Evolutionary conservation across 2,797 vertebrate species (phyloP).

Genomic region (Gymnoscopelus braueri): DNA sequence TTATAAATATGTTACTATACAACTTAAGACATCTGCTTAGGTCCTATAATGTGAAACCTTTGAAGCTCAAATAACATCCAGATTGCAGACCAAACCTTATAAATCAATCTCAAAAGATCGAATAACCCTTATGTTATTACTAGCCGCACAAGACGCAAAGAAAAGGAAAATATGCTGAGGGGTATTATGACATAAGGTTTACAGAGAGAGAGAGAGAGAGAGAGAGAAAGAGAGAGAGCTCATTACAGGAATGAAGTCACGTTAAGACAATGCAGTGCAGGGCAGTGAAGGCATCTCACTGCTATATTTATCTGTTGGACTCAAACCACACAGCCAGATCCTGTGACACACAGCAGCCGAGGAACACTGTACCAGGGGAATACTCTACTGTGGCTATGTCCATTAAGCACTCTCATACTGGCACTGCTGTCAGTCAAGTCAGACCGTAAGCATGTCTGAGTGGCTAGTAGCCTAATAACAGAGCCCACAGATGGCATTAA

Average conservation of each 20-base stretch:
- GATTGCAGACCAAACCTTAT: no score
- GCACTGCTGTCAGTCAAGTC: neutral
- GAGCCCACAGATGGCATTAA: neutral
- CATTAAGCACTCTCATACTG: neutral
- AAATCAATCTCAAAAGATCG: no score
- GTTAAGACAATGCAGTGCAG: conserved; percentile 56
- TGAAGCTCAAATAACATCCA: no score
- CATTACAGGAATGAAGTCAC: conserved; percentile 45
- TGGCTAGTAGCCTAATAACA: neutral
- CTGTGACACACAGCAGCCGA: conserved; percentile 9
- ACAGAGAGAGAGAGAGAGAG: neutral
- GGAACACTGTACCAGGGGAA: neutral
- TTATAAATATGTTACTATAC: no score
- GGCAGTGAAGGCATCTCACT: conserved; percentile 14
- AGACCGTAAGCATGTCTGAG: neutral
- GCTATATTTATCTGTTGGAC: conserved; percentile 59
- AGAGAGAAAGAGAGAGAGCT: conserved; percentile 12
- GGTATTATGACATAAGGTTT: conserved; percentile 21
- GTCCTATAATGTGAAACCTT: no score
- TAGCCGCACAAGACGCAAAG: no score
- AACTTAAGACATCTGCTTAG: no score
- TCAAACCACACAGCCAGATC: conserved; percentile 12
- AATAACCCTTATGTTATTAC: no score
- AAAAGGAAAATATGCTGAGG: neutral
- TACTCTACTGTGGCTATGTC: neutral